phyloP scores from a whole-genome alignment of 2,113 vertebrate species.

The Rhinolophus sinicus region DNA sequence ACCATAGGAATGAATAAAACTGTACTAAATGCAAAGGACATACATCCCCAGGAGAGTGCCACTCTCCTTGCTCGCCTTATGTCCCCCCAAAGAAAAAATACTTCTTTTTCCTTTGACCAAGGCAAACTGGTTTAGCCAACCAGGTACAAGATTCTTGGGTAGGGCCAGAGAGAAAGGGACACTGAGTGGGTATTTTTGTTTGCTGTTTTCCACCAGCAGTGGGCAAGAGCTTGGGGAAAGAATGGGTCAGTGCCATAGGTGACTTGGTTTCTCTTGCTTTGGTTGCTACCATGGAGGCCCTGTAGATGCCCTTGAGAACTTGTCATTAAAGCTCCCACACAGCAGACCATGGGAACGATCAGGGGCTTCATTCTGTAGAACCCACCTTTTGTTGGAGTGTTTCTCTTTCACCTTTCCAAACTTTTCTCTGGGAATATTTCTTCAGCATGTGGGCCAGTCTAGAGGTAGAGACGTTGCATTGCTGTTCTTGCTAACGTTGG shows the following conservation, averaged over 20 bases:
- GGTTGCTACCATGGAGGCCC: background rate
- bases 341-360: background rate
- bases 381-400: background rate
- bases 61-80: too few relatives aligned
- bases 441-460: background rate
- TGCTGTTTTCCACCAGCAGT: background rate
- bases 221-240: background rate
- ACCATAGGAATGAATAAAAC: background rate
- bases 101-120: background rate
- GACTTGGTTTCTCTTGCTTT: background rate
- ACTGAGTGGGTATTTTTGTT: background rate
- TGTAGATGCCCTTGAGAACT: background rate
- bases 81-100: background rate
- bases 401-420: background rate
- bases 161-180: background rate
- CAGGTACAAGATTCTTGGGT: background rate
- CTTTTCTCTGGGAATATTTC: background rate
- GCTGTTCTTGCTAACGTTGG: background rate
- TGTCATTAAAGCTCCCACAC: background rate
- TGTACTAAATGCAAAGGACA: background rate
- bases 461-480: background rate
- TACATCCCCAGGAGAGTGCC: fast-evolving
- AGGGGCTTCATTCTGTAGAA: background rate
- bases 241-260: background rate
- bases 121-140: background rate